Evolutionary conservation across 2,113 vertebrate species (phyloP).

Genomic region (Ptychochromis oligacanthus): DNA sequence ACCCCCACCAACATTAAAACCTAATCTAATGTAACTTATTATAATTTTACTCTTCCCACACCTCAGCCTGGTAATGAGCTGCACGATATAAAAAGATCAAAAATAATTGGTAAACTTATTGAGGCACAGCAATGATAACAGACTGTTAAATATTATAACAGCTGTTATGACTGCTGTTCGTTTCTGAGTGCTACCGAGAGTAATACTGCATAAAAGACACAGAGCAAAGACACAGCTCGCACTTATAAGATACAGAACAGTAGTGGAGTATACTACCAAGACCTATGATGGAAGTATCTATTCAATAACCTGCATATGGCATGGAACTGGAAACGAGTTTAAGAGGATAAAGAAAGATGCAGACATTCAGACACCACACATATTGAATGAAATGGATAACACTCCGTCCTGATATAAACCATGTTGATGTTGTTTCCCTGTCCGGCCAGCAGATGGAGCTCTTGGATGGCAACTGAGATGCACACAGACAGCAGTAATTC

Average conservation of each 20-base stretch:
- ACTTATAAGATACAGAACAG: neutral
- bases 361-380: neutral
- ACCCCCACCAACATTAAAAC: constrained; percentile 2
- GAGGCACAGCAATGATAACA: constrained; percentile 20
- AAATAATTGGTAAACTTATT: constrained; percentile 25
- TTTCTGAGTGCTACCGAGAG: neutral
- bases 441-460: constrained; percentile 69
- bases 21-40: constrained; percentile 4
- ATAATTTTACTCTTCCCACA: constrained; percentile 13
- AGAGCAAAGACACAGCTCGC: neutral
- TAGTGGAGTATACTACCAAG: neutral
- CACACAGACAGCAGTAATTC: constrained; percentile 27
- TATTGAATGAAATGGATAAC: neutral
- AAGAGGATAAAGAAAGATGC: neutral
- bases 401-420: neutral
- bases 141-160: constrained; percentile 25
- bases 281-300: neutral
- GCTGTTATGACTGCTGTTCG: constrained; percentile 24
- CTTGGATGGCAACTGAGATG: constrained; percentile 37
- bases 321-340: neutral
- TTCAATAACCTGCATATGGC: neutral
- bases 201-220: neutral
- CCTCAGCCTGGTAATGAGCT: constrained; percentile 28
- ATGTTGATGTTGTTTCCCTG: neutral
- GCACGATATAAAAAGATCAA: constrained; percentile 2